Evolutionary conservation across 2,797 vertebrate species (phyloP), one percentile per base, ranked within the genome.

Genomic region (Anas acuta): DNA sequence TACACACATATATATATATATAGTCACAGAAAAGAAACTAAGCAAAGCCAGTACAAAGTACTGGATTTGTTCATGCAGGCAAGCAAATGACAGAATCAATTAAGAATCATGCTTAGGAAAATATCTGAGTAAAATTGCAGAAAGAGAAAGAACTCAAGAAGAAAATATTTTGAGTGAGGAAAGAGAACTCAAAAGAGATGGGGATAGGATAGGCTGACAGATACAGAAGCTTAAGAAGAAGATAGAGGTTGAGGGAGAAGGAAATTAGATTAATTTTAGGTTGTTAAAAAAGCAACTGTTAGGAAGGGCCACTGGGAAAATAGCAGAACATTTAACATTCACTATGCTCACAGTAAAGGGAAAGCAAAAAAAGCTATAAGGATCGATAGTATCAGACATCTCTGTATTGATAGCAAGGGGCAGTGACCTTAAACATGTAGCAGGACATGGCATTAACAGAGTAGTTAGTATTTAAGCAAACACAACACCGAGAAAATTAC

Each of bases 41-140:
- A 89, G 94, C 96, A 97, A 97, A 90, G 71, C 90, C 98, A 98
- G 96, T 96, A 96, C 80, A 82, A 90, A 88, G 94, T 94, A 97
- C 93, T 97, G 96, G 97, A 96, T 93, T 97, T 94, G 88, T 74
- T 98, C 99, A 99, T 98, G 99, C 98, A 98, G 97, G 97, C 98
- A 97, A 98, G 98, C 98, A 97, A 97, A 97, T 93, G 96, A 94
- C 91, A 95, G 97, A 97, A 92, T 98, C 90, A 96, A 57, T 7
- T 97, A 91, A 97, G 92, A 97, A 97, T 61, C 97, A 96, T 98
- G 98, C 98, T 95, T 92, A 93, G 95, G 93, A 94, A 93, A 77
- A 81, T 49, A 35, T 92, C 69, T 92, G 78, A 88, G 54, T 84
- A 70, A 82, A 90, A 73, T 49, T 62, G 74, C 37, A 73, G 41